phyloP scores from a whole-genome alignment of 2,797 vertebrate species.

The Sylvia borin region DNA sequence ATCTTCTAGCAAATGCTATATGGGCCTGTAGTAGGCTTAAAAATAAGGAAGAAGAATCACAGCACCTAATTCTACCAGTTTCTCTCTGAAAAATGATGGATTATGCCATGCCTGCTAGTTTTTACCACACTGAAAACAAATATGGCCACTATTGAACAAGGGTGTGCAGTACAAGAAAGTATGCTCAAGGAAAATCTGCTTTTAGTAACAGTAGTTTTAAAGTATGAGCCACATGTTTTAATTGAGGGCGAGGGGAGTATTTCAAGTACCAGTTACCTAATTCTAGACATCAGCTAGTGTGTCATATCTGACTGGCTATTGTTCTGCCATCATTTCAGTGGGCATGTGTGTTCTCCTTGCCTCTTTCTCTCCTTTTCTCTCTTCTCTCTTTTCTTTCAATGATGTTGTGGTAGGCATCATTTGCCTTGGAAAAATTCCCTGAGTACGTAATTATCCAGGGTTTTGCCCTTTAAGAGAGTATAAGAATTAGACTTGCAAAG shows the following conservation, averaged over 20 bases:
- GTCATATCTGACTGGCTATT: not conserved
- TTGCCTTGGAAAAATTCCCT: not conserved
- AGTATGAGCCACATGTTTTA: not conserved
- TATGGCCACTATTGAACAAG: not conserved
- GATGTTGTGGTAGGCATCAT: not conserved
- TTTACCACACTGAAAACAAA: not conserved
- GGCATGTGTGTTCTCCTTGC: not conserved
- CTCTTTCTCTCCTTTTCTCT: not conserved
- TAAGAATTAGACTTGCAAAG: conserved; percentile 3
- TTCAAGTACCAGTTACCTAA: not conserved
- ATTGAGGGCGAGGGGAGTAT: not conserved
- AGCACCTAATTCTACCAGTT: not conserved
- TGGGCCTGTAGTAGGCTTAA: not conserved
- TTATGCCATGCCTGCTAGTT: not conserved
- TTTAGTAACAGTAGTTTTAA: not conserved
- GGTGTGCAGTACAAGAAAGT: not conserved
- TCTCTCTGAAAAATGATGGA: not conserved
- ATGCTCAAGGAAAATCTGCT: not conserved
- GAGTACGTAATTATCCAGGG: not conserved
- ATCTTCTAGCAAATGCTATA: not conserved
- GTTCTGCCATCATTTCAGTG: not conserved
- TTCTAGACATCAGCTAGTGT: not conserved
- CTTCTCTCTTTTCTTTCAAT: not conserved
- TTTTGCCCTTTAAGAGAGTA: conserved; percentile 16
- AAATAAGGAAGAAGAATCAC: not conserved